Evolutionary conservation across 2,113 vertebrate genomes (phyloP), one percentile per base, ranked within the genome.

Genomic region (Plotosus lineatus): DNA sequence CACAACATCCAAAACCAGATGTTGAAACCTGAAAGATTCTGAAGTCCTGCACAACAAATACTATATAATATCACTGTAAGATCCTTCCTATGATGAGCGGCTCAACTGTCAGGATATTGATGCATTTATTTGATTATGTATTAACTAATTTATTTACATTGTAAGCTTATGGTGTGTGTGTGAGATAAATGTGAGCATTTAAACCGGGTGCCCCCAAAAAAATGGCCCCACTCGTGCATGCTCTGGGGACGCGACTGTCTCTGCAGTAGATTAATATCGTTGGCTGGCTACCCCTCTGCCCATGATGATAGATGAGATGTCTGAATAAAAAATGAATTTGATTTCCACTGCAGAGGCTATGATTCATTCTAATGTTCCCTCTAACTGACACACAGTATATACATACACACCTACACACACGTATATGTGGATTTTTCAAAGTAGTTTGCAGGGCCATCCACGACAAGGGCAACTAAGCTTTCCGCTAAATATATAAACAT

Each of bases 171-270:
- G 63, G 44, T n/a, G 33, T 7, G 83, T 88, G 84, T 78, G 88
- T 89, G 71, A 79, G 71, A 86, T 81, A 55, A 86, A 83, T 82
- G 76, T 31, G 42, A 75, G 78, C 21, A 36, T 83, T 83, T 86
- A 86, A 78, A 71, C 81, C 75, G 38, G 48, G 53, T 31, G 66
- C 33, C 23, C 56, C 36, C 14, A 60, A 8, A 69, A 69, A 48
- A 28, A 72, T 12, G 12, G 14, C 9, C 69, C 10, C 38, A 42
- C 38, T 14, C 38, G 17, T 2, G 21, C 73, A 61, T 28, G 79
- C 65, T 46, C 71, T 36, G 71, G 73, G 58, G 76, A 84, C 61
- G 80, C 19, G 53, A 26, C 40, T 56, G 36, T 72, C 74, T 78
- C 58, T 53, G 46, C 40, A 2, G 71, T 61, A 81, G 80, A 84